A percentile compares a stretch with the other conserved stretches of the same genome.
Conservation (phyloP, 2,113 vertebrate species). For the Ceyx cyanopectus region DNA sequence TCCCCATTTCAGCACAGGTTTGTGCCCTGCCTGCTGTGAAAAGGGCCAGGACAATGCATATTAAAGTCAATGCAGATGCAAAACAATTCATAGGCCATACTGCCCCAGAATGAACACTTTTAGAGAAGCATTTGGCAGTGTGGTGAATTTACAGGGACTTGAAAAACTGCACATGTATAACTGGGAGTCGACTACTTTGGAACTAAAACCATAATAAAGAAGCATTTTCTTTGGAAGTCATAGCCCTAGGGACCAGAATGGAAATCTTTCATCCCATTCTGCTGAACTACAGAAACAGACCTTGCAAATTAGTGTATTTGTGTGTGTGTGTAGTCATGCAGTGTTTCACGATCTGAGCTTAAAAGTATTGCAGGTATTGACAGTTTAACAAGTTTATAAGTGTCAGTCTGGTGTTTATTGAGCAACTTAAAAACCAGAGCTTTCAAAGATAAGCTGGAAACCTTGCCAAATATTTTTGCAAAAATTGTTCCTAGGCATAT, state of each 20-base stretch:
- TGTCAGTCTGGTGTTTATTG: not conserved
- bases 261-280: not conserved
- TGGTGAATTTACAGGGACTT: not conserved
- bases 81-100: not conserved
- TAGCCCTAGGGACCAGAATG: not conserved
- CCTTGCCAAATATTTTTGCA: not conserved
- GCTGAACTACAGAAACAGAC: not conserved
- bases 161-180: not conserved
- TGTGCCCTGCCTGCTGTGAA: not conserved
- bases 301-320: not conserved
- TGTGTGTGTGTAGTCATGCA: not conserved
- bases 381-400: not conserved
- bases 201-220: not conserved
- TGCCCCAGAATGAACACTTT: not conserved
- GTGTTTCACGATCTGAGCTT: not conserved
- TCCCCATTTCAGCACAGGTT: not conserved
- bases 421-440: not conserved
- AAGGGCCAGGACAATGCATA: not conserved
- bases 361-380: not conserved
- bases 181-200: not conserved
- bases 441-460: conserved; percentile 1
- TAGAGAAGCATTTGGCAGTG: not conserved
- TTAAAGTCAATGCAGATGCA: not conserved
- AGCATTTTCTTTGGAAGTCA: not conserved
- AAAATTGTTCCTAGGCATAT: not conserved